Evolutionary conservation across 2,888 invertebrate genomes (phyloP).

Genomic region (Hemaris fuciformis): DNA sequence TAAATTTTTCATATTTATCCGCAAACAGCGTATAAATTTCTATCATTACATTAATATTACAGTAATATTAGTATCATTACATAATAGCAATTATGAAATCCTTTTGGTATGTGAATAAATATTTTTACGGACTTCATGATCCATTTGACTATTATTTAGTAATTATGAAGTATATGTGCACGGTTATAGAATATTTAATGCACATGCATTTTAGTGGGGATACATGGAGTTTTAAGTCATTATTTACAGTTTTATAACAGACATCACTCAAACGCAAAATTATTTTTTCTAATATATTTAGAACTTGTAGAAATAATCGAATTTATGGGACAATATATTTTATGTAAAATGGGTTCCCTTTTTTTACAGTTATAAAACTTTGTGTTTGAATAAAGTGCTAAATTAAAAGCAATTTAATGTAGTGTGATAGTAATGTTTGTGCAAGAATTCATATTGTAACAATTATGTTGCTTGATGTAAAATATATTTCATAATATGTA

Average conservation of each 20-base stretch:
- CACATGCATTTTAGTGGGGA: too few relatives aligned
- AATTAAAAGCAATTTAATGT: background rate
- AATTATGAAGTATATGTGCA: too few relatives aligned
- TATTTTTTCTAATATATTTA: background rate
- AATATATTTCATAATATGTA: background rate
- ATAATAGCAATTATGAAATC: too few relatives aligned
- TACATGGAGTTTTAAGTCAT: background rate
- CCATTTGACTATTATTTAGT: too few relatives aligned
- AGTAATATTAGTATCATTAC: too few relatives aligned
- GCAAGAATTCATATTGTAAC: too few relatives aligned
- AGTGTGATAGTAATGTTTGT: background rate
- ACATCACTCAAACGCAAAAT: background rate
- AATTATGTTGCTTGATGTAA: background rate
- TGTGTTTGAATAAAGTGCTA: background rate
- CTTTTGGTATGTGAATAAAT: too few relatives aligned
- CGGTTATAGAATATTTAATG: too few relatives aligned
- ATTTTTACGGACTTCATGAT: too few relatives aligned
- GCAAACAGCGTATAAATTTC: too few relatives aligned
- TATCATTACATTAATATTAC: too few relatives aligned
- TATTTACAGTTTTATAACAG: background rate
- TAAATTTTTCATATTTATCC: too few relatives aligned
- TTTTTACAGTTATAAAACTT: background rate
- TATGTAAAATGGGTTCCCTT: background rate
- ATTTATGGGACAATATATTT: background rate
- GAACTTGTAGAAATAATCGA: background rate